Evolutionary conservation across 2,888 invertebrate genomes (phyloP), one percentile per base, ranked within the genome.

Genomic region (Eupithecia insigniata): DNA sequence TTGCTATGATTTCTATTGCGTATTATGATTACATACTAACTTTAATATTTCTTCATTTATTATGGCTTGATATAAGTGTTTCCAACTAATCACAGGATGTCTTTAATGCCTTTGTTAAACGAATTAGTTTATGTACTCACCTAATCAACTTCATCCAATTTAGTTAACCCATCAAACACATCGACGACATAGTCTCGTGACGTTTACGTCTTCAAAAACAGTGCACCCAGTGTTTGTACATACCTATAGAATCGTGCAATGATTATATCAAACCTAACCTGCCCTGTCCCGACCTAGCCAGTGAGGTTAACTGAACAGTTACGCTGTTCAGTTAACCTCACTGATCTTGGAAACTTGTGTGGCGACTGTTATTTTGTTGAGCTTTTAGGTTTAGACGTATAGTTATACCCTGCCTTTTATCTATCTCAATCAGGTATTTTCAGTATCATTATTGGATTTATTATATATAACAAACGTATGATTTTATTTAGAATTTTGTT

Each of bases 191-290:
- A 12, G 22, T 55, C 55, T 55, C 14, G 26, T 26, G 26, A 26
- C 12, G 10, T 14, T 26, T 26, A 55, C 5, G 14, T 14, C 55
- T 22, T 55, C 5, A 60, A 30, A 18, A 18, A 30, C 30, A 22
- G 62, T 30, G n/a, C 7, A 34, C n/a, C 34, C 2, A 62, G 30
- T 22, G 34, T 32, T 32, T n/a, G 12, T 34, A 32, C 10, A 26
- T 62, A 60, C 66, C 30, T 64, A 46, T 69, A 78, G 77, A 83
- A 80, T 87, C 88, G 87, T 87, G 87, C 79, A 75, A 82, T 85
- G 92, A 91, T 91, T 86, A 84, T 85, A 91, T 92, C 91, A 88
- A 90, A 86, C 89, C 89, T 69, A 64, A 67, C 67, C 51, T 67
- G 60, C 69, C 68, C 62, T 34, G 22, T 32, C 89, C 88, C 88